Evolutionary conservation across 2,113 vertebrate genomes (phyloP).

Genomic region (Toxotes chatareus): DNA sequence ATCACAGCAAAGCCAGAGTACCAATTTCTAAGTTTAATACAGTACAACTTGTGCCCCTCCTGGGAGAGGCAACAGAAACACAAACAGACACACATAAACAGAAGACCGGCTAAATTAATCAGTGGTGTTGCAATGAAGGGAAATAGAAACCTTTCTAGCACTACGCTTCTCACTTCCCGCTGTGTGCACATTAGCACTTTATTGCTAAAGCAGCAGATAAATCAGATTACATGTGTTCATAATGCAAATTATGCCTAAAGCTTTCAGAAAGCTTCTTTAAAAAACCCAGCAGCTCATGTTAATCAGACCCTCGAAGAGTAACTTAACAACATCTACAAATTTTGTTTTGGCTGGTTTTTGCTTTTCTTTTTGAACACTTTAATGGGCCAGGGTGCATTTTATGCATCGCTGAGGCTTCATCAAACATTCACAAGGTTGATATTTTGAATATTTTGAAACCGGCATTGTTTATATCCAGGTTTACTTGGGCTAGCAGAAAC

Average conservation of each 20-base stretch:
- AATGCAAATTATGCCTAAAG: constrained; percentile 48
- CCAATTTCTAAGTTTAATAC: constrained; percentile 24
- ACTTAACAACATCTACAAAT: not conserved
- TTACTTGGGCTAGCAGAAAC: not conserved
- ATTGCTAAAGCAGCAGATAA: constrained; percentile 49
- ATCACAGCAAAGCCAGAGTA: constrained; percentile 15
- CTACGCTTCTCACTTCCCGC: constrained; percentile 31
- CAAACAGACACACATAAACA: constrained; percentile 5
- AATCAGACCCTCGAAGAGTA: constrained; percentile 22
- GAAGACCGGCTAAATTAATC: constrained; percentile 25
- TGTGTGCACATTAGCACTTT: constrained; percentile 43
- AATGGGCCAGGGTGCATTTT: too few relatives aligned
- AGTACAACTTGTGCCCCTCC: constrained; percentile 21
- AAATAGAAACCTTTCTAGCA: constrained; percentile 17
- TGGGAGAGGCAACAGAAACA: constrained; percentile 11
- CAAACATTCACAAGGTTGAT: not conserved
- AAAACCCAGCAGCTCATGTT: constrained; percentile 20
- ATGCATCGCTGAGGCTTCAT: not conserved
- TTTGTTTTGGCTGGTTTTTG: too few relatives aligned
- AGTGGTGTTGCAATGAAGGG: constrained; percentile 27
- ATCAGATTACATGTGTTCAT: constrained; percentile 56
- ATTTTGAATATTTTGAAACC: not conserved
- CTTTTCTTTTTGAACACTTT: too few relatives aligned
- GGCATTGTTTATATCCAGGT: not conserved
- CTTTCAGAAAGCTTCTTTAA: constrained; percentile 29